Evolutionary conservation across 2,797 vertebrate genomes (phyloP).

Genomic region (Odontamblyopus lacepedii): DNA sequence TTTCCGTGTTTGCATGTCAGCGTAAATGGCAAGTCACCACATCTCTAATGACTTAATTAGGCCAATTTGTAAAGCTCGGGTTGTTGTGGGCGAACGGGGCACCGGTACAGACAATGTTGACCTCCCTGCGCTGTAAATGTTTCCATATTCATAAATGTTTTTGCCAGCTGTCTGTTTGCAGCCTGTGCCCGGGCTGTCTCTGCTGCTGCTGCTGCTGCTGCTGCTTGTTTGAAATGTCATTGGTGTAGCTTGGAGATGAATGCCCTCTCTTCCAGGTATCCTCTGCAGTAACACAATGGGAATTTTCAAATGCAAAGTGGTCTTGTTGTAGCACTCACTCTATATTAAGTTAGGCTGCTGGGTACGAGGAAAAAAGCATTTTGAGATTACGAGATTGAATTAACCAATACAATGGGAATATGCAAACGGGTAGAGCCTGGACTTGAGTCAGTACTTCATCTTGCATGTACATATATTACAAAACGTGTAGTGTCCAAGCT

Average conservation of each 20-base stretch:
- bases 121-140: slow-evolving; percentile 38
- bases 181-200: slow-evolving; percentile 36
- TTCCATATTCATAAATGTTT: slow-evolving; percentile 44
- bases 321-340: not conserved
- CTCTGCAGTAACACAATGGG: slow-evolving; percentile 27
- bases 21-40: slow-evolving; percentile 49
- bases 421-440: not conserved
- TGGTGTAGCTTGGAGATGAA: slow-evolving; percentile 43
- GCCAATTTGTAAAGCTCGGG: slow-evolving; percentile 52
- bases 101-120: slow-evolving; percentile 44
- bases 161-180: slow-evolving; percentile 36
- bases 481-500: not conserved
- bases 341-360: not conserved
- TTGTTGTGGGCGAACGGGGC: slow-evolving; percentile 25
- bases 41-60: slow-evolving; percentile 65
- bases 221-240: slow-evolving; percentile 59
- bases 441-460: not conserved
- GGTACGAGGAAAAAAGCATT: not conserved
- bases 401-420: not conserved
- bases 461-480: not conserved
- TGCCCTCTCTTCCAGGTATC: slow-evolving; percentile 53
- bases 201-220: slow-evolving; percentile 52
- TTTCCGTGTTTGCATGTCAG: slow-evolving; percentile 35
- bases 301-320: slow-evolving; percentile 1
- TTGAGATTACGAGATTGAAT: not conserved